phyloP scores from a whole-genome alignment of 2,888 invertebrate species.

The Thymelicus sylvestris region DNA sequence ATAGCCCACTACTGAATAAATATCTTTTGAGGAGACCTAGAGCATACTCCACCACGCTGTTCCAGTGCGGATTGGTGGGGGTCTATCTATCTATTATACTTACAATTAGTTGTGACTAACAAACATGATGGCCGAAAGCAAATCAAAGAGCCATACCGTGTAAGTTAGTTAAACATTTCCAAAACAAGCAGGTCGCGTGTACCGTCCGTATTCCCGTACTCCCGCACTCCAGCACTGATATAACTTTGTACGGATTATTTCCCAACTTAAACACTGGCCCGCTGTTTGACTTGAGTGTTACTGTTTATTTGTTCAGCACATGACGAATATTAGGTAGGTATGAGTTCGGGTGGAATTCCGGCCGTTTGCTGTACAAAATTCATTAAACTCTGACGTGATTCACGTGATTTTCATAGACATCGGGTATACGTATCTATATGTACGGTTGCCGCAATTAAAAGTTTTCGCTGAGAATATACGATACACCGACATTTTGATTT shows the following conservation, averaged over 20 bases:
- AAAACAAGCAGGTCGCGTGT: neutral
- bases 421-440: conserved; percentile 57
- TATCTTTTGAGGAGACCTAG: no score
- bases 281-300: conserved; percentile 46
- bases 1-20: no score
- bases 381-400: conserved; percentile 77
- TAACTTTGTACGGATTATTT: conserved; percentile 20
- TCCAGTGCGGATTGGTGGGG: no score
- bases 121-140: no score
- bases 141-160: no score
- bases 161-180: conserved; percentile 21
- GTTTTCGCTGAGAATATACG: conserved; percentile 72
- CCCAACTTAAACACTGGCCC: conserved; percentile 39
- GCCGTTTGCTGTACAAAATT: conserved; percentile 64
- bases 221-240: neutral
- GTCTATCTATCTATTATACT: no score
- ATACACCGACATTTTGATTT: conserved; percentile 77
- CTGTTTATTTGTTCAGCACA: conserved; percentile 55
- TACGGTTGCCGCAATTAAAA: conserved; percentile 79
- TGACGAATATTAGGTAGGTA: conserved; percentile 53
- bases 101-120: no score
- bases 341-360: conserved; percentile 56
- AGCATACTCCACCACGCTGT: no score
- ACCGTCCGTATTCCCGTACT: neutral
- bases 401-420: conserved; percentile 71